These are phyloP conservation scores for Crocallis elinguaria DNA, from an alignment of 2,888 invertebrate genomes.

Conservation along the genomic window DNA sequence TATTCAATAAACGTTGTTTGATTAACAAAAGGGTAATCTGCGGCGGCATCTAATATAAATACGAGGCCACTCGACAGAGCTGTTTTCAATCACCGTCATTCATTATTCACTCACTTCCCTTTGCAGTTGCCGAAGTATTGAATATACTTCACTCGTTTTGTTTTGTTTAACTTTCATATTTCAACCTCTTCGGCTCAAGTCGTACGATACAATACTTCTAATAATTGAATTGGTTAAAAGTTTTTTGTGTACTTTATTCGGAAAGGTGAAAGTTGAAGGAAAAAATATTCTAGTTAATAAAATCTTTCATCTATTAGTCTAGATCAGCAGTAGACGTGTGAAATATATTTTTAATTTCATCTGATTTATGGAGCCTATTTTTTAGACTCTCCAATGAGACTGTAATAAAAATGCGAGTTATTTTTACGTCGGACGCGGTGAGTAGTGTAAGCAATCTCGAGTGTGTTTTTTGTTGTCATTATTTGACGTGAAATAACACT, in stretches of 20 bases:
- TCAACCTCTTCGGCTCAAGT: slow-evolving; percentile 60
- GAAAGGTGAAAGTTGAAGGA: slow-evolving; percentile 53
- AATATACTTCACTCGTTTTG: slow-evolving; percentile 65
- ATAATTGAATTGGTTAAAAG: slow-evolving; percentile 69
- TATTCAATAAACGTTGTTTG: slow-evolving; percentile 81
- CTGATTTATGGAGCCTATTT: slow-evolving; percentile 44
- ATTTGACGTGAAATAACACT: slow-evolving; percentile 77
- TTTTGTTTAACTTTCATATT: slow-evolving; percentile 83
- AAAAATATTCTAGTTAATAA: slow-evolving; percentile 11
- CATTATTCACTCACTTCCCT: slow-evolving; percentile 82
- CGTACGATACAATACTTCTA: slow-evolving; percentile 68
- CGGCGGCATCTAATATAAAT: slow-evolving; percentile 83
- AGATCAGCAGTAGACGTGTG: slow-evolving; percentile 29
- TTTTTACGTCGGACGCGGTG: slow-evolving; percentile 34
- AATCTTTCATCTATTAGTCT: slow-evolving; percentile 24
- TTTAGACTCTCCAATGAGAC: slow-evolving; percentile 42
- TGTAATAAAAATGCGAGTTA: slow-evolving; percentile 44
- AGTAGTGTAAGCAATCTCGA: slow-evolving; percentile 53
- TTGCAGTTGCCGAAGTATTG: slow-evolving; percentile 79
- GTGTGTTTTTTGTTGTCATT: slow-evolving; percentile 79
- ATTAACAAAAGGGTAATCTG: slow-evolving; percentile 82
- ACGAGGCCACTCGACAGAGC: slow-evolving; percentile 70
- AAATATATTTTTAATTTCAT: slow-evolving; percentile 42
- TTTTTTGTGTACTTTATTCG: slow-evolving; percentile 55
- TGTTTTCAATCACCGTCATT: slow-evolving; percentile 82